Conservation (phyloP, 2,113 vertebrate genomes). For the Python bivittatus region DNA sequence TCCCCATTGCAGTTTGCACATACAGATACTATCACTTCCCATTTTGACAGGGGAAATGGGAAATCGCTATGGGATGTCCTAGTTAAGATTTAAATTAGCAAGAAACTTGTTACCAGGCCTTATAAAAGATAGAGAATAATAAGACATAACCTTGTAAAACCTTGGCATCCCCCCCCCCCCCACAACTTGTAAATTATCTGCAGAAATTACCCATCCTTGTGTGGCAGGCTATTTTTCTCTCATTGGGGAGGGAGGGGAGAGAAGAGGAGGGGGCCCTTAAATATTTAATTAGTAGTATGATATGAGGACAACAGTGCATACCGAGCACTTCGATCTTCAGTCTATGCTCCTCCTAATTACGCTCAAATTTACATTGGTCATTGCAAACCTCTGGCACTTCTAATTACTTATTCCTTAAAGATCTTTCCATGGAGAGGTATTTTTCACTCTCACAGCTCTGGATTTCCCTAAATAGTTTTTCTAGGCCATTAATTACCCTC, state of each 20-base stretch:
- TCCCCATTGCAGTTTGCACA: conserved; percentile 61
- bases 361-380: conserved; percentile 77
- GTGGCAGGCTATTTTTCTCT: conserved; percentile 78
- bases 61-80: conserved; percentile 76
- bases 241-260: conserved; percentile 65
- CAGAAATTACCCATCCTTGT: conserved; percentile 74
- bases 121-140: conserved; percentile 73
- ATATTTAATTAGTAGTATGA: conserved; percentile 85
- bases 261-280: conserved; percentile 68
- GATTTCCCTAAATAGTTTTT: conserved; percentile 77
- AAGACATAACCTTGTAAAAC: conserved; percentile 78
- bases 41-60: conserved; percentile 77
- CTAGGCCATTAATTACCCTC: conserved; percentile 79
- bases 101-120: conserved; percentile 75
- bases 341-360: conserved; percentile 76
- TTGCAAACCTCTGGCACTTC: conserved; percentile 75
- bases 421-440: conserved; percentile 77
- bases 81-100: conserved; percentile 80
- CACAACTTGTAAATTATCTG: conserved; percentile 80
- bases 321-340: conserved; percentile 70
- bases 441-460: conserved; percentile 77
- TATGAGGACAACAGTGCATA: conserved; percentile 72
- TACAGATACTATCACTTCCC: conserved; percentile 61
- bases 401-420: conserved; percentile 85
- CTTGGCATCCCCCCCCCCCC: conserved; percentile 61